Evolutionary conservation across 2,888 invertebrate genomes (phyloP).

Genomic region (Stictocephala bisonia): DNA sequence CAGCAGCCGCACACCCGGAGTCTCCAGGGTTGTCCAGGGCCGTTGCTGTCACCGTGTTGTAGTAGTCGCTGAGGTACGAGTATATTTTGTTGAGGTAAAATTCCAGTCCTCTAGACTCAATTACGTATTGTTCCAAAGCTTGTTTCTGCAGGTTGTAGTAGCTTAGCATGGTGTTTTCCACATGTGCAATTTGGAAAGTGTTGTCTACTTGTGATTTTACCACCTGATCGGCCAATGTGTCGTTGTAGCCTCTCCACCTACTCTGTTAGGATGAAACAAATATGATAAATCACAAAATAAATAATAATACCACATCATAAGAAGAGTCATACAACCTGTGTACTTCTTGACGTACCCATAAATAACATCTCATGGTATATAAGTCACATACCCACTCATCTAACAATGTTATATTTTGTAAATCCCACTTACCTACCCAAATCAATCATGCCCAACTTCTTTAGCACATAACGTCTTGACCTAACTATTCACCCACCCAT

Average conservation of each 20-base stretch:
- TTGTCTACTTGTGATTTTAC: background rate
- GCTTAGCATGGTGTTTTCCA: background rate
- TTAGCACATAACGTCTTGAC: no score
- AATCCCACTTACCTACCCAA: no score
- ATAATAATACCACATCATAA: no score
- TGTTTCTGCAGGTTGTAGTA: conserved; percentile 20
- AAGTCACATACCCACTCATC: no score
- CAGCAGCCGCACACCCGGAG: background rate
- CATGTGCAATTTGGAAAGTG: background rate
- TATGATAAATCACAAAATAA: no score
- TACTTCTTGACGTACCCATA: no score
- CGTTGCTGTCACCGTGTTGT: conserved; percentile 17
- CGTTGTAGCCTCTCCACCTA: background rate
- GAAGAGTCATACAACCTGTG: no score
- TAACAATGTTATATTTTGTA: no score
- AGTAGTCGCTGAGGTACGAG: conserved; percentile 5
- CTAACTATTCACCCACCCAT: no score
- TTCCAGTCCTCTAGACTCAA: conserved; percentile 1
- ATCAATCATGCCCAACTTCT: no score
- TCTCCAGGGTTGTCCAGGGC: conserved; percentile 23
- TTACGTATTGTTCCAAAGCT: conserved; percentile 14
- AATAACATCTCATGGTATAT: no score
- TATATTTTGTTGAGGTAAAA: conserved; percentile 19
- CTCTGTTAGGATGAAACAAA: no score
- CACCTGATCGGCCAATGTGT: conserved; percentile 5